These are phyloP conservation scores for Melanotus villosus DNA, from an alignment of 2,888 invertebrate genomes.

Conservation along the genomic window DNA sequence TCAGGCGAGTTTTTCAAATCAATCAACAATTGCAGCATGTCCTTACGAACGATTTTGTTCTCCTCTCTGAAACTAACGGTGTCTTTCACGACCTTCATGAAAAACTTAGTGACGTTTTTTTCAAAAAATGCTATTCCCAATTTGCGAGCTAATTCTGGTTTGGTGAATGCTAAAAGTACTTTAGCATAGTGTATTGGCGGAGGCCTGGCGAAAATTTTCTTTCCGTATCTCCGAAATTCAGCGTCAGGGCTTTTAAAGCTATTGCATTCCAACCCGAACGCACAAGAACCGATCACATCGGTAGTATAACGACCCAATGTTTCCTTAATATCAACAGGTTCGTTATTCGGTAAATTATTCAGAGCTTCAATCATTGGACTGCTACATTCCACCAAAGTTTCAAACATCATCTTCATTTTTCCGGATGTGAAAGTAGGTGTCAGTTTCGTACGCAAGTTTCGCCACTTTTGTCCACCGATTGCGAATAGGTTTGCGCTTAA, in stretches of 20 bases:
- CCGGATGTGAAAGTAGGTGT: too few relatives aligned
- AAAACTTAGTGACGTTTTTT: too few relatives aligned
- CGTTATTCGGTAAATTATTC: slow-evolving; percentile 60
- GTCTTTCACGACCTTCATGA: slow-evolving; percentile 65
- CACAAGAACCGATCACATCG: slow-evolving; percentile 74
- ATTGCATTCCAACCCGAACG: slow-evolving; percentile 74
- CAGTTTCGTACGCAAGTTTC: too few relatives aligned
- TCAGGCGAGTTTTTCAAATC: slow-evolving; percentile 61
- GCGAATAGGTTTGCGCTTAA: slow-evolving; percentile 72
- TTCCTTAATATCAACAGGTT: slow-evolving; percentile 64
- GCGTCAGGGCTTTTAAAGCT: too few relatives aligned
- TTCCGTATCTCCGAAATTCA: slow-evolving; percentile 61
- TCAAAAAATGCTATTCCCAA: slow-evolving; percentile 53
- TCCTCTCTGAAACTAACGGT: slow-evolving; percentile 68
- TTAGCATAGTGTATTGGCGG: background rate
- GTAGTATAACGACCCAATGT: slow-evolving; percentile 72
- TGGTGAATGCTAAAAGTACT: slow-evolving; percentile 57
- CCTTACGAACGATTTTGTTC: slow-evolving; percentile 69
- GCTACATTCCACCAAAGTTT: slow-evolving; percentile 72
- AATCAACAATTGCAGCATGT: slow-evolving; percentile 71
- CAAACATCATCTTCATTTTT: too few relatives aligned
- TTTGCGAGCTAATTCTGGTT: slow-evolving; percentile 48
- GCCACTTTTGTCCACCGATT: too few relatives aligned
- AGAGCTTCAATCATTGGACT: slow-evolving; percentile 69
- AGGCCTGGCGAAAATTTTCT: slow-evolving; percentile 36